These are phyloP conservation scores for Chaetorhynchus papuensis DNA, from an alignment of 2,113 vertebrate species.

Conservation along the genomic window DNA sequence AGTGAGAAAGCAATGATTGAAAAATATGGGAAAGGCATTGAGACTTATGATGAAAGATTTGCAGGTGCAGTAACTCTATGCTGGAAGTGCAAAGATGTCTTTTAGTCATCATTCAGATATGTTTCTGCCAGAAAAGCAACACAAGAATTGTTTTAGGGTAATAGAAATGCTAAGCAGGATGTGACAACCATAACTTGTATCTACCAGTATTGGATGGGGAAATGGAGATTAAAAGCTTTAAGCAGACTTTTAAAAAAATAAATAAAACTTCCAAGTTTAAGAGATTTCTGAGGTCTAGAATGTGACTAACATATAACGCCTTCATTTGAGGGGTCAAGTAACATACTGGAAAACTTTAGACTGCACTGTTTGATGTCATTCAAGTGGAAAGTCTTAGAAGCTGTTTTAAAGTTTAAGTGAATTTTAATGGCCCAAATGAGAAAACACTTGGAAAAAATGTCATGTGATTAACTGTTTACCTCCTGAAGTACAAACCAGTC, in stretches of 20 bases:
- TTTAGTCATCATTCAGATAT: not conserved
- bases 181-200: not conserved
- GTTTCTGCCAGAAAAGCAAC: not conserved
- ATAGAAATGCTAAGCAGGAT: not conserved
- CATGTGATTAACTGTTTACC: not conserved
- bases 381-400: slow-evolving; percentile 47
- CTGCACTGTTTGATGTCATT: slow-evolving; percentile 31
- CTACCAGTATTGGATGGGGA: not conserved
- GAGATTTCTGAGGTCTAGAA: slow-evolving; percentile 13
- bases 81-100: not conserved
- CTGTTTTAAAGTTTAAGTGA: slow-evolving; percentile 45
- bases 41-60: not conserved
- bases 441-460: slow-evolving; percentile 18
- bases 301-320: not conserved
- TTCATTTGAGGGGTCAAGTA: slow-evolving; percentile 12
- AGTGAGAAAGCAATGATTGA: not conserved
- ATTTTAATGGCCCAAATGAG: slow-evolving; percentile 42
- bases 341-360: slow-evolving; percentile 42
- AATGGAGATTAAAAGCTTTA: not conserved
- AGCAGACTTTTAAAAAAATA: not conserved
- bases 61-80: not conserved
- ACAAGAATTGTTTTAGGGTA: not conserved
- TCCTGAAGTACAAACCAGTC: not conserved
- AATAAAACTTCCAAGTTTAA: not conserved
- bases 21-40: not conserved